Evolutionary conservation across 2,888 invertebrate species (phyloP).

Genomic region (Boloria selene): DNA sequence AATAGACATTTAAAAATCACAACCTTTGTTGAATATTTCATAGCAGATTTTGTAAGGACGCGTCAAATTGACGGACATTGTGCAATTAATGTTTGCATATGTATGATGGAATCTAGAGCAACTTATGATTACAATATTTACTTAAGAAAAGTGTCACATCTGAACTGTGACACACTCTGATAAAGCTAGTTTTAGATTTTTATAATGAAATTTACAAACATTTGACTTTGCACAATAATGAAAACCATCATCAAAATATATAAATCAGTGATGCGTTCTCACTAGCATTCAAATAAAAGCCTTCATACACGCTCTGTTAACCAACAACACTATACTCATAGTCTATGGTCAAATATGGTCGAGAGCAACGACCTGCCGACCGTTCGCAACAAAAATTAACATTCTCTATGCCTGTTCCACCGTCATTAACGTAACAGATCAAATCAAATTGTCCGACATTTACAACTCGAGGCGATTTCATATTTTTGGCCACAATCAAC

Average conservation of each 20-base stretch:
- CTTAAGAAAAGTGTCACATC: background rate
- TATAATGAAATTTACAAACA: background rate
- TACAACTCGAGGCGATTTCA: conserved; percentile 38
- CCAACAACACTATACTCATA: conserved; percentile 43
- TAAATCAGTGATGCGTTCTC: conserved; percentile 30
- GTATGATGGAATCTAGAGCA: conserved; percentile 33
- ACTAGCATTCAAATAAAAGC: conserved; percentile 34
- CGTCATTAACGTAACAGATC: conserved; percentile 47
- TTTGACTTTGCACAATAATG: conserved; percentile 19
- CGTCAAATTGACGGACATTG: conserved; percentile 45
- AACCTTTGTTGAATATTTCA: conserved; percentile 64
- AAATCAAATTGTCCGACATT: conserved; percentile 44
- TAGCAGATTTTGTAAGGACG: conserved; percentile 53
- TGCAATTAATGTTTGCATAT: conserved; percentile 31
- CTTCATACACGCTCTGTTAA: conserved; percentile 54
- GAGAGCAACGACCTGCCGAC: conserved; percentile 43
- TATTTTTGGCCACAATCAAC: conserved; percentile 19
- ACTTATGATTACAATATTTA: background rate
- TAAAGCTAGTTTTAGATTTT: background rate
- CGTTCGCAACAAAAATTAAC: conserved; percentile 50
- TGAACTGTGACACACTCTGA: background rate
- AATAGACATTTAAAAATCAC: conserved; percentile 54
- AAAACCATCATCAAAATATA: conserved; percentile 17
- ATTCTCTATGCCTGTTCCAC: conserved; percentile 46
- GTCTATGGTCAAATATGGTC: conserved; percentile 50